Base-by-base conservation (phyloP, 2,113 vertebrate genomes). In the Macrotis lagotis region DNA sequence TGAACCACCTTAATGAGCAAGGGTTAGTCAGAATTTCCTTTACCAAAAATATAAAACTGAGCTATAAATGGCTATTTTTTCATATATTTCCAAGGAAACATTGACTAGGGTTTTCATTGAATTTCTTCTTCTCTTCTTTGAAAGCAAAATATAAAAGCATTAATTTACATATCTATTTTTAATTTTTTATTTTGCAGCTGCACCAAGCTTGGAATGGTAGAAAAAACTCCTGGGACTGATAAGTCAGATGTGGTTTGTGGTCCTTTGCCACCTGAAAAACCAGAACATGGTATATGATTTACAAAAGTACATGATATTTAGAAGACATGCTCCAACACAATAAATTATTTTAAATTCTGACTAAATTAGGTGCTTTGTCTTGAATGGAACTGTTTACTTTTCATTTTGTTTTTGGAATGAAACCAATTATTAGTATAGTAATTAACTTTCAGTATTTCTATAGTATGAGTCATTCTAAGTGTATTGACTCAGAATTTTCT, bases 201-300 rank as follows among this genome's bases (percentile, higher is more conserved):
- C 91, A 98, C 98, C 83, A 48, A 93, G 92, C 96, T 98, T 88
- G 99, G 98, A 94, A 91, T 95, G 83, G 91, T 5, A 16, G 98
- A 98, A 97, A 91, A 52, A 0, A 1, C 0, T n/a, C 96, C 91
- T 8, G 99, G 99, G 50, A 98, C 98, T 0, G 95, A 97, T 31
- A 96, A 96, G 48, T 98, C 98, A 19, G 98, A 99, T 74, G 98
- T 92, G 50, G 92, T 98, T 90, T 99, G 99, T 25, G 66, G 92
- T 89, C 55, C 2, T 95, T 97, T 92, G 92, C 89, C 52, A 0
- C 74, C 95, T 47, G 93, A 93, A 50, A 96, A 95, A 37, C 95
- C 96, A 0, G 96, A 98, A 48, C 96, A 97, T 0, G 98, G 98
- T 99, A 98, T 0, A 95, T 98, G 48, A 50, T 91, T 8, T 47